Conservation (phyloP, 64 coral and sea anemone species). For the Montipora efflorescens region DNA sequence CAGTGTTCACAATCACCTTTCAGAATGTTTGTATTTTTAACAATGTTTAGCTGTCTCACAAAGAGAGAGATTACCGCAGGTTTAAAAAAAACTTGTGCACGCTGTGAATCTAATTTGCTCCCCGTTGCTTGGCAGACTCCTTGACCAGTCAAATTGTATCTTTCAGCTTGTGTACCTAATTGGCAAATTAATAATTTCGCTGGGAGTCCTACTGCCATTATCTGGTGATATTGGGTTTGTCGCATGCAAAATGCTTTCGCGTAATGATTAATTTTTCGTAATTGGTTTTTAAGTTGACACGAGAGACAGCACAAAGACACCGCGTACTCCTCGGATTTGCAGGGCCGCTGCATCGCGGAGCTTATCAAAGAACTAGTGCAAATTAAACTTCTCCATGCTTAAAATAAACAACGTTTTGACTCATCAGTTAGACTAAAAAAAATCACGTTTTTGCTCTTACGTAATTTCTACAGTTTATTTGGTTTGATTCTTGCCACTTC, state of each 20-base stretch:
- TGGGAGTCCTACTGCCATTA: neutral
- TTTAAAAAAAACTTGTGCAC: neutral
- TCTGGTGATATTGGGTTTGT: neutral
- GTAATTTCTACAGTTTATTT: no score
- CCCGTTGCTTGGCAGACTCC: neutral
- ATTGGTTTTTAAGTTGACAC: neutral
- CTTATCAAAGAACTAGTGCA: neutral
- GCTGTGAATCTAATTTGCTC: constrained; percentile 33
- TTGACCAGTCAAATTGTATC: neutral
- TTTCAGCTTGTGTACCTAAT: neutral
- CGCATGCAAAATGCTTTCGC: neutral
- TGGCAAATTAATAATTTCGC: neutral
- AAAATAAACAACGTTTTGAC: neutral
- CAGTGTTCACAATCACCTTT: neutral
- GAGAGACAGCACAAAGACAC: neutral
- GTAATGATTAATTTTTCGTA: neutral
- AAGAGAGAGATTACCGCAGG: neutral
- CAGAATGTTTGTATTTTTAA: neutral
- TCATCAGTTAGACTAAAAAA: neutral
- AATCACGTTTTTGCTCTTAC: no score
- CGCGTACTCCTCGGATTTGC: neutral
- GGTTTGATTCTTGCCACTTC: no score
- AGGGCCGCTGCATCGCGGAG: neutral
- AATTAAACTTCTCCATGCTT: neutral
- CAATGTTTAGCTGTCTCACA: neutral